Evolutionary conservation across 2,113 vertebrate species (phyloP).

Genomic region (Scytalopus superciliaris): DNA sequence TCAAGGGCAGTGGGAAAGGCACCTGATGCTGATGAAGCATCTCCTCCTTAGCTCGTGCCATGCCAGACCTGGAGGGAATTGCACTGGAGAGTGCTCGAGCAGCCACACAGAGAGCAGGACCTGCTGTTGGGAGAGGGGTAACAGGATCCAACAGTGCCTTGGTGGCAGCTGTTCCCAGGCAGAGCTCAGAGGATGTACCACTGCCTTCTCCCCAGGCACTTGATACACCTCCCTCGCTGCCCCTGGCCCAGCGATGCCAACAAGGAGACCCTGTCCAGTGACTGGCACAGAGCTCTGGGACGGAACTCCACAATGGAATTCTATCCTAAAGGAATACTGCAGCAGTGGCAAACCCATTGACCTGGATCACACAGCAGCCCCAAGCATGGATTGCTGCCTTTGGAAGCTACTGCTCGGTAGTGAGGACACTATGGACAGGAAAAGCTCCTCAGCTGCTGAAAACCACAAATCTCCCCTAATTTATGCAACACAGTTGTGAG

Average conservation of each 20-base stretch:
- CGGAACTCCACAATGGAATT: neutral
- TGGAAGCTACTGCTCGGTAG: neutral
- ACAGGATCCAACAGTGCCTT: neutral
- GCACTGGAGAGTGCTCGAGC: fast-evolving
- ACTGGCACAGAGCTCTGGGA: neutral
- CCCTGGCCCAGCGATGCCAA: neutral
- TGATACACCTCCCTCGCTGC: neutral
- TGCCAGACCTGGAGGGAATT: neutral
- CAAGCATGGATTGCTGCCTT: fast-evolving
- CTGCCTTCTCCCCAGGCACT: neutral
- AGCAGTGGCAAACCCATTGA: fast-evolving
- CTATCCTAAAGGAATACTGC: neutral
- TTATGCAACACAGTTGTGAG: neutral
- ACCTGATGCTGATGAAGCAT: neutral
- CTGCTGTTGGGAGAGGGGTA: fast-evolving
- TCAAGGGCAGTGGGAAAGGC: neutral
- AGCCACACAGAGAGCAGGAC: neutral
- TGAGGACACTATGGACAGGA: neutral
- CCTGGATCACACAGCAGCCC: fast-evolving
- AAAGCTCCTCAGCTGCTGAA: neutral
- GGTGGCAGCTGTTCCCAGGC: neutral
- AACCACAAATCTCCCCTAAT: neutral
- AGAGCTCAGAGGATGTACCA: neutral
- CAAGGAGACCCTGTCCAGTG: fast-evolving
- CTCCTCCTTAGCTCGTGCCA: neutral